Base-by-base conservation (phyloP, 2,888 invertebrate species). In the Chymomyza fuscimana region DNA sequence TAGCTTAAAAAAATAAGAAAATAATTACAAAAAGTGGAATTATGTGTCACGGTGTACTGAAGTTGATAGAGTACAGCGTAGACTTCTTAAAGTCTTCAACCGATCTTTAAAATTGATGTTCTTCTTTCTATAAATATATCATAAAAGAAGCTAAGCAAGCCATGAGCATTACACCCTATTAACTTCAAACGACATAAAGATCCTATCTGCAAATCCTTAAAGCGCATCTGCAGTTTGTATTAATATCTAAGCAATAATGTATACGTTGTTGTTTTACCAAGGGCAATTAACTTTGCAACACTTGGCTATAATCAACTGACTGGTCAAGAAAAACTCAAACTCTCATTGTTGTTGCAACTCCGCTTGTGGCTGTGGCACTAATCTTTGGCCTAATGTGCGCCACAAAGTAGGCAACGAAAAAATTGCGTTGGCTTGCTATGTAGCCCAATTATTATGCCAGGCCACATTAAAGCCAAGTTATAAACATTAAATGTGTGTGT, bases 281-380 rank as follows among this genome's bases (percentile, higher is more conserved):
- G 73, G 76, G 74, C 86, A 86, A 87, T 85, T 85, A 85, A 86
- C 78, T 85, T 86, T 81, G 74, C 76, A 87, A 86, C 84, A 83
- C 81, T 85, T 87, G 76, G 81, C 68, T 87, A 83, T 87, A 87
- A 87, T 80, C 88, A 78, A 77, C 78, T 62, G 63, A 76, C 75
- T 77, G 73, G 70, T 76, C 71, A 56, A 59, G 56, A 58, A 64
- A 22, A 22, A 7, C 32, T 32, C 19, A n/a, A 4, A 60, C 16
- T 32, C 54, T 2, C 52, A 25, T 46, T 61, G 70, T 10, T 68
- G 29, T 51, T 54, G 52, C 32, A 32, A 32, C 32, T 7, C 4
- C 32, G 32, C 32, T 40, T 54, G 46, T 62, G 36, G 64, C 52
- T 62, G 59, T 64, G 36, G 65, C n/a, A 65, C 12, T 69, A 56